Percentiles rank a stretch among this genome's conserved stretches.
phyloP scores from a whole-genome alignment of 2,797 vertebrate genomes.

The Protosalanx chinensis region DNA sequence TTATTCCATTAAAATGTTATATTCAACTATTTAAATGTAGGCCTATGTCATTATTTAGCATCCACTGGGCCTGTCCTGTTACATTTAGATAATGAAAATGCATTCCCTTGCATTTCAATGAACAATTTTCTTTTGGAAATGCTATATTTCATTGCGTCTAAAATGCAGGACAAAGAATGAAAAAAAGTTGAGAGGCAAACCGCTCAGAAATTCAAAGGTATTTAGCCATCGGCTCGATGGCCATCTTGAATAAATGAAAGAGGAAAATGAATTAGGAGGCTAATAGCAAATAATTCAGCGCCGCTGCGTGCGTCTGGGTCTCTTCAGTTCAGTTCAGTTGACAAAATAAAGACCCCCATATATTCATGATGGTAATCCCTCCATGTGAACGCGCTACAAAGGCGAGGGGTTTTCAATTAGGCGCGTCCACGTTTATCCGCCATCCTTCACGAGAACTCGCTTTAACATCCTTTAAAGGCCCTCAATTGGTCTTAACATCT shows the following conservation, averaged over 20 bases:
- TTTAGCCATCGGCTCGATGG: not conserved
- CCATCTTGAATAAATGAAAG: constrained; percentile 35
- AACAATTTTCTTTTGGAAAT: too few relatives aligned
- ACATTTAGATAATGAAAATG: not conserved
- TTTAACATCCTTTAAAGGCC: constrained; percentile 66
- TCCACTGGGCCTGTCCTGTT: not conserved
- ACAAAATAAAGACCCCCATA: constrained; percentile 72
- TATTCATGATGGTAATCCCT: constrained; percentile 74
- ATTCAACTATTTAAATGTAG: not conserved
- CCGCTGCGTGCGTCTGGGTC: constrained; percentile 60
- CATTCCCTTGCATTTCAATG: not conserved
- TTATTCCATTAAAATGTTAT: not conserved
- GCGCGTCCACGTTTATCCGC: constrained; percentile 65
- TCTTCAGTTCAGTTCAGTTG: constrained; percentile 57
- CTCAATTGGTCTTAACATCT: constrained; percentile 79
- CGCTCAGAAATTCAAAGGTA: not conserved
- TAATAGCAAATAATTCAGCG: constrained; percentile 49
- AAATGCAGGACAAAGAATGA: not conserved
- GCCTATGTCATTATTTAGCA: too few relatives aligned
- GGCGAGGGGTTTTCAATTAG: constrained; percentile 71
- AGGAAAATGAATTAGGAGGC: constrained; percentile 35
- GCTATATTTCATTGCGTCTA: not conserved
- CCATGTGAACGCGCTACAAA: constrained; percentile 69
- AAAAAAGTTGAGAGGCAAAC: not conserved
- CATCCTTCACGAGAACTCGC: constrained; percentile 69